phyloP scores from a whole-genome alignment of 1,140 invertebrate species.

The Cydia fagiglandana region DNA sequence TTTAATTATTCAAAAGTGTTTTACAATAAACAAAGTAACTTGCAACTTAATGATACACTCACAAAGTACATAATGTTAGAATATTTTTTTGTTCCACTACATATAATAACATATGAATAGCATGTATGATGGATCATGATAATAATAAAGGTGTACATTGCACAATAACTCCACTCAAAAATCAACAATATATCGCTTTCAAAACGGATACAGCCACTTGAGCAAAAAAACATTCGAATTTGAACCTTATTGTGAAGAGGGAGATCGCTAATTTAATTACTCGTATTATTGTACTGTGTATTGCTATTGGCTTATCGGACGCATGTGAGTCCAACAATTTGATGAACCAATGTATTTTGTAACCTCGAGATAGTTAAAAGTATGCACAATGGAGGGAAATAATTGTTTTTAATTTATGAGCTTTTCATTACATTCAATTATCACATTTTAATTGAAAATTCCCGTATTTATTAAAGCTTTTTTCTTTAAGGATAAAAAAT shows the following conservation, averaged over 20 bases:
- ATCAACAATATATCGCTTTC: slow-evolving; percentile 39
- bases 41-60: not conserved
- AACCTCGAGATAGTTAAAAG: too few relatives aligned
- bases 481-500: too few relatives aligned
- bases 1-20: too few relatives aligned
- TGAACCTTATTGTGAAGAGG: slow-evolving; percentile 40
- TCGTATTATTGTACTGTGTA: not conserved
- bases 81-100: not conserved
- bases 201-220: slow-evolving; percentile 60
- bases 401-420: not conserved
- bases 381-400: too few relatives aligned
- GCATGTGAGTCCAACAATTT: not conserved
- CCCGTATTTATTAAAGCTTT: too few relatives aligned
- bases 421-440: too few relatives aligned
- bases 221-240: slow-evolving; percentile 41
- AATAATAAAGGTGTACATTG: slow-evolving; percentile 14
- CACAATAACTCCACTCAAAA: slow-evolving; percentile 16
- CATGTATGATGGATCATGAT: not conserved
- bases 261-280: slow-evolving; percentile 17
- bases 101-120: not conserved
- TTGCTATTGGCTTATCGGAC: not conserved
- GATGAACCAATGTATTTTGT: too few relatives aligned
- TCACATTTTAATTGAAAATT: too few relatives aligned
- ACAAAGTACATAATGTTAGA: not conserved
- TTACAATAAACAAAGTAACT: not conserved